A percentile compares a stretch with the other conserved stretches of the same genome.
These are phyloP conservation scores for Phoebastria nigripes DNA, from an alignment of 2,797 vertebrate species.

Conservation along the genomic window DNA sequence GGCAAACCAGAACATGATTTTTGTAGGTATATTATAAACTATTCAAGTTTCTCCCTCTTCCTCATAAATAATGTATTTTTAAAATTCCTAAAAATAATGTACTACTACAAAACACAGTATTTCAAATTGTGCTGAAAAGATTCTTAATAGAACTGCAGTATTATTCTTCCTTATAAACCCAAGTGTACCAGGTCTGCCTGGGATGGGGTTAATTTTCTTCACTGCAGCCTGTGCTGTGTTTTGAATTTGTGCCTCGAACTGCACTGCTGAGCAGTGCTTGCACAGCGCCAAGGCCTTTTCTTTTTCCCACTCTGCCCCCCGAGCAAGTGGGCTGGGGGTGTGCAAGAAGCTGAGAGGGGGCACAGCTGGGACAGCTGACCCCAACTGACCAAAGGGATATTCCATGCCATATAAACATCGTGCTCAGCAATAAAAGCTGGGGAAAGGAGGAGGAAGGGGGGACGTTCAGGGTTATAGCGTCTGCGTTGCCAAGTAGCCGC, in stretches of 20 bases:
- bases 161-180: neutral
- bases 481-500: neutral
- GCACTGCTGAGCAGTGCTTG: too few species aligned
- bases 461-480: fast-evolving
- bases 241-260: neutral
- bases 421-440: neutral
- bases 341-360: neutral
- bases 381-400: neutral
- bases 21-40: neutral
- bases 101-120: neutral
- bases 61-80: neutral
- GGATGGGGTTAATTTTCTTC: neutral
- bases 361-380: fast-evolving
- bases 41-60: neutral
- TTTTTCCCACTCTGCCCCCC: neutral
- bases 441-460: neutral
- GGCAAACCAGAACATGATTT: neutral
- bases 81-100: neutral
- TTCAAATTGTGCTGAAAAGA: neutral
- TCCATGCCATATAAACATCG: fast-evolving
- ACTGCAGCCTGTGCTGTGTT: neutral
- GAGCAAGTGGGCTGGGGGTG: neutral
- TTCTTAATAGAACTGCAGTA: neutral
- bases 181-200: neutral
- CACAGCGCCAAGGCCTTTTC: neutral